Evolutionary conservation across 1,140 invertebrate genomes (phyloP), one percentile per base, ranked within the genome.

Genomic region (Bombus sibiricus): DNA sequence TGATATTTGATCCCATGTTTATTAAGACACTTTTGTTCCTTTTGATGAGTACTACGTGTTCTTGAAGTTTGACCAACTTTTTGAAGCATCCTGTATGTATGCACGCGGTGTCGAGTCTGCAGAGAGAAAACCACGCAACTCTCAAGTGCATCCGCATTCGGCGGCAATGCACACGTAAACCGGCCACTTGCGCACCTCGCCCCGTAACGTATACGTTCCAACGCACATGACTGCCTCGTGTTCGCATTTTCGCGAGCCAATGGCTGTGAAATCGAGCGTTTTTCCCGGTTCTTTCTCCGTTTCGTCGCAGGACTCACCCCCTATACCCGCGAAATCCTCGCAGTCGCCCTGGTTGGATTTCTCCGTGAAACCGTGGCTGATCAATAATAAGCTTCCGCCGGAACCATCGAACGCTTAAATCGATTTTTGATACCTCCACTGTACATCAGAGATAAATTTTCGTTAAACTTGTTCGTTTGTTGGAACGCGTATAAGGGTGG

Each of bases 251-350:
- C 88, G 74, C 91, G 91, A 92, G 77, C 88, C 92, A 92, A 89
- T 92, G 92, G 85, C 91, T 92, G 91, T 90, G 87, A 92, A 92
- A 92, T 92, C 90, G 89, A 86, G 74, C 90, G 85, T 91, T 92
- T 91, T 92, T 87, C 77, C 64, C 71, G 34, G n/a, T 89, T 86
- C 72, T 68, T 81, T 69, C 83, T 83, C 81, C 59, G 89, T 85
- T 71, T 81, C 86, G 62, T 88, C 88, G 80, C 81, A 28, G 73
- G 22, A 28, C 68, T 37, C 37, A 47, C 37, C 66, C 64, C 43
- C 34, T 57, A 39, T 59, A 43, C 76, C 47, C 72, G 34, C 81
- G 81, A 77, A 86, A 82, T 86, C 69, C 84, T 72, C 37, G 53
- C 79, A 53, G 47, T 22, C 47, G 80, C 37, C 28, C 43, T 34